Evolutionary conservation across 2,888 invertebrate species (phyloP).

Genomic region (Melieria picta): DNA sequence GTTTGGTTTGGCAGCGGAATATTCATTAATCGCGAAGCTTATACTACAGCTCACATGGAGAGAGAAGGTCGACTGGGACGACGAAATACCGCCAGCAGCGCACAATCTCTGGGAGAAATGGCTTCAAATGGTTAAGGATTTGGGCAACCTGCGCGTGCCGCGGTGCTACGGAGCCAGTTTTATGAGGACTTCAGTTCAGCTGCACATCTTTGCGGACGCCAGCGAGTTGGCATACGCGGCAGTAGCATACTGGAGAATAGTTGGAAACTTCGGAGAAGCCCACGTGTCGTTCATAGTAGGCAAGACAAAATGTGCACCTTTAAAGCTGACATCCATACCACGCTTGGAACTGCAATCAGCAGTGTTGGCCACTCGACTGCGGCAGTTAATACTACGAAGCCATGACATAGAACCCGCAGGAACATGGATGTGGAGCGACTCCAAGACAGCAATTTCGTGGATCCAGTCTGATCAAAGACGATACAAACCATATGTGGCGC

Average conservation of each 20-base stretch:
- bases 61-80: slow-evolving; percentile 28
- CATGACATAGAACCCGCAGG: slow-evolving; percentile 22
- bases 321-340: slow-evolving; percentile 30
- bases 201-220: slow-evolving; percentile 36
- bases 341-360: slow-evolving; percentile 35
- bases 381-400: background rate
- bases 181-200: slow-evolving; percentile 3
- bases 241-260: slow-evolving; percentile 32
- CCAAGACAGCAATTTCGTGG: slow-evolving; percentile 37
- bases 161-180: slow-evolving; percentile 28
- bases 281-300: slow-evolving; percentile 19
- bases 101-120: slow-evolving; percentile 20
- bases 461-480: slow-evolving; percentile 35
- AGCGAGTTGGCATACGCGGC: slow-evolving; percentile 35
- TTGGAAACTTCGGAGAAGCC: background rate
- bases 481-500: slow-evolving; percentile 45
- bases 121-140: slow-evolving; percentile 20
- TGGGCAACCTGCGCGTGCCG: slow-evolving; percentile 17
- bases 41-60: slow-evolving; percentile 27
- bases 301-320: slow-evolving; percentile 30
- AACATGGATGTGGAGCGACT: slow-evolving; percentile 34
- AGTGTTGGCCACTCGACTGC: slow-evolving; percentile 27
- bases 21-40: slow-evolving; percentile 38
- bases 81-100: slow-evolving; percentile 20
- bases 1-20: slow-evolving; percentile 43